A percentile compares a stretch with the other conserved stretches of the same genome.
These are phyloP conservation scores for Hesperophylax magnus DNA, from an alignment of 1,140 invertebrate genomes.

Conservation along the genomic window DNA sequence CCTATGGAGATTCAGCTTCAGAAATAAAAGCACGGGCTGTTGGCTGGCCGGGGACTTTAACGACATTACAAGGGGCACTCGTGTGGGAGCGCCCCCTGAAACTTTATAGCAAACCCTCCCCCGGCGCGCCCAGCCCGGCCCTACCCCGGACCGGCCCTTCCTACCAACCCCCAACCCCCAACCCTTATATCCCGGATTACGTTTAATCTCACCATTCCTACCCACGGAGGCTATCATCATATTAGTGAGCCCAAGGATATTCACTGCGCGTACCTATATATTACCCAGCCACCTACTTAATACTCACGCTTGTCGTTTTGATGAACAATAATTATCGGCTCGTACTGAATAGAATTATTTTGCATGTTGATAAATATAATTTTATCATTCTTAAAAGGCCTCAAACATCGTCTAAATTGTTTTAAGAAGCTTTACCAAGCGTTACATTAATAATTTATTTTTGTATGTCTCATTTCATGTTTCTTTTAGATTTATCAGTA, in stretches of 20 bases:
- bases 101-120: slow-evolving; percentile 36
- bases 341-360: no score
- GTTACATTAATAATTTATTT: no score
- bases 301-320: no score
- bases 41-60: slow-evolving; percentile 56
- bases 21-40: slow-evolving; percentile 58
- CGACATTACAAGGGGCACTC: slow-evolving; percentile 57
- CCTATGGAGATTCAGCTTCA: slow-evolving; percentile 56
- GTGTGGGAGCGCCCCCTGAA: slow-evolving; percentile 41
- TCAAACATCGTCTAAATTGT: no score
- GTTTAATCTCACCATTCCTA: slow-evolving; percentile 36
- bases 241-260: slow-evolving; percentile 7
- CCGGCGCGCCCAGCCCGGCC: background rate
- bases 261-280: background rate
- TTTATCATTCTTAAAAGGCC: no score
- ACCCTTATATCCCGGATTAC: slow-evolving; percentile 42
- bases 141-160: no score
- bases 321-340: no score
- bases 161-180: background rate
- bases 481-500: no score
- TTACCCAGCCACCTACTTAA: no score
- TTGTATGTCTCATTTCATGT: no score
- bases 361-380: no score
- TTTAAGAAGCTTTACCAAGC: no score
- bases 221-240: background rate